phyloP scores from a whole-genome alignment of 2,113 vertebrate species.

The Zosterops pallidus region DNA sequence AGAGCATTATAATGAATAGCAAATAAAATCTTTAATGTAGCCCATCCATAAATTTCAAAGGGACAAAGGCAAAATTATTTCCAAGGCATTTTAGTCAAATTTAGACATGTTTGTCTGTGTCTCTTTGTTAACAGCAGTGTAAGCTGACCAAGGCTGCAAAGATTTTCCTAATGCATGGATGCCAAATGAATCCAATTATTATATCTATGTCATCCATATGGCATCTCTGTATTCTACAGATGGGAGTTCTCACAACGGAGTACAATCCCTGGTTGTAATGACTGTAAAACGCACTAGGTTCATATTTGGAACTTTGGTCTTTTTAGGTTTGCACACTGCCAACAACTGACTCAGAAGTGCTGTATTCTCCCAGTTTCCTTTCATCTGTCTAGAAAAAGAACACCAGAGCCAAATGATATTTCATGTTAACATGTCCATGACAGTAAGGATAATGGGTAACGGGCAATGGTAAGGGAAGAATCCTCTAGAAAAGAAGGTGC shows the following conservation, averaged over 20 bases:
- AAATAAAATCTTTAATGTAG: neutral
- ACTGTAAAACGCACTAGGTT: neutral
- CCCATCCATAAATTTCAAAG: neutral
- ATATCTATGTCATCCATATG: conserved; percentile 42
- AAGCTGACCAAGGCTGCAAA: neutral
- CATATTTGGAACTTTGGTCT: conserved; percentile 13
- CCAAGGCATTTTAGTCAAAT: neutral
- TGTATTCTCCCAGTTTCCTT: neutral
- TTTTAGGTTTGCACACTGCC: conserved; percentile 10
- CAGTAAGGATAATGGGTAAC: neutral
- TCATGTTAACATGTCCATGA: neutral
- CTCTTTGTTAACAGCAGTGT: neutral
- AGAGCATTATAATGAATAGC: neutral
- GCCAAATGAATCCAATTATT: conserved; percentile 27
- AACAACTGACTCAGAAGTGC: conserved; percentile 48
- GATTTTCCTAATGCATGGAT: neutral
- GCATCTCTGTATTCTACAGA: conserved; percentile 27
- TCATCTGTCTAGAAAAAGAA: neutral
- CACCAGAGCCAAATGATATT: neutral
- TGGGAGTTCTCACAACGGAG: conserved; percentile 15
- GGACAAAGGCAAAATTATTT: neutral
- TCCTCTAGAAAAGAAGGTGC: neutral
- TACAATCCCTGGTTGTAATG: neutral
- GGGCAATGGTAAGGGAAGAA: neutral
- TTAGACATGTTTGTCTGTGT: neutral